These are phyloP conservation scores for Caenorhabditis zanzibari DNA, from an alignment of 2,888 invertebrate species.

Conservation along the genomic window DNA sequence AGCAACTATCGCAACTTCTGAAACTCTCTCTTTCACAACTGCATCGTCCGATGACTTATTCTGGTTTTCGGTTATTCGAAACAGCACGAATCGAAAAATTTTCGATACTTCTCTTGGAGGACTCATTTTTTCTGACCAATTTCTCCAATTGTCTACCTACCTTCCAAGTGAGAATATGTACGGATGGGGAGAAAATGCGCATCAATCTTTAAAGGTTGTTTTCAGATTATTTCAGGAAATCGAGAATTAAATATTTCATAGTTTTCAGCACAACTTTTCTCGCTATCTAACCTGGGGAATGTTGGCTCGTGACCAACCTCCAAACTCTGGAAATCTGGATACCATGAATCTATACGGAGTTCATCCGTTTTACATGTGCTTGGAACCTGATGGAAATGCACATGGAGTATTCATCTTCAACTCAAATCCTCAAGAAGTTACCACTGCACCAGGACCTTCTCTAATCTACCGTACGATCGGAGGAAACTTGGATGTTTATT, in stretches of 20 bases:
- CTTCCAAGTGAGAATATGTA: slow-evolving; percentile 80
- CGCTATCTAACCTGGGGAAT: slow-evolving; percentile 80
- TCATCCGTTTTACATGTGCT: slow-evolving; percentile 79
- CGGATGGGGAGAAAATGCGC: slow-evolving; percentile 82
- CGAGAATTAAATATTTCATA: not conserved
- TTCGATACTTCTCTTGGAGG: slow-evolving; percentile 79
- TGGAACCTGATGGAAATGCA: slow-evolving; percentile 80
- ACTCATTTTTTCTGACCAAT: slow-evolving; percentile 79
- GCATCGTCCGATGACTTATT: slow-evolving; percentile 67
- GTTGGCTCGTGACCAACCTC: slow-evolving; percentile 79
- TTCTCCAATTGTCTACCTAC: slow-evolving; percentile 80
- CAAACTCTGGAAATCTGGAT: slow-evolving; percentile 71
- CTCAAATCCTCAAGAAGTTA: slow-evolving; percentile 79
- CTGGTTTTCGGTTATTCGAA: slow-evolving; percentile 73
- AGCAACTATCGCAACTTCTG: slow-evolving; percentile 51
- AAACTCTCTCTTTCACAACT: slow-evolving; percentile 63
- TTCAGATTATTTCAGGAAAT: too few relatives aligned
- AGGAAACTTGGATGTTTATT: slow-evolving; percentile 84
- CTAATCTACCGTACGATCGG: slow-evolving; percentile 88
- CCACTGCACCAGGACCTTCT: slow-evolving; percentile 78
- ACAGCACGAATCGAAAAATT: slow-evolving; percentile 67
- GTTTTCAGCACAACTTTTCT: slow-evolving; percentile 78
- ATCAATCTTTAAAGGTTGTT: slow-evolving; percentile 77
- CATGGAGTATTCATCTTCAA: slow-evolving; percentile 81
- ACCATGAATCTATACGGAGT: slow-evolving; percentile 80